Evolutionary conservation across 2,888 invertebrate genomes (phyloP), one percentile per base, ranked within the genome.

Genomic region (Drosophila emarginata): DNA sequence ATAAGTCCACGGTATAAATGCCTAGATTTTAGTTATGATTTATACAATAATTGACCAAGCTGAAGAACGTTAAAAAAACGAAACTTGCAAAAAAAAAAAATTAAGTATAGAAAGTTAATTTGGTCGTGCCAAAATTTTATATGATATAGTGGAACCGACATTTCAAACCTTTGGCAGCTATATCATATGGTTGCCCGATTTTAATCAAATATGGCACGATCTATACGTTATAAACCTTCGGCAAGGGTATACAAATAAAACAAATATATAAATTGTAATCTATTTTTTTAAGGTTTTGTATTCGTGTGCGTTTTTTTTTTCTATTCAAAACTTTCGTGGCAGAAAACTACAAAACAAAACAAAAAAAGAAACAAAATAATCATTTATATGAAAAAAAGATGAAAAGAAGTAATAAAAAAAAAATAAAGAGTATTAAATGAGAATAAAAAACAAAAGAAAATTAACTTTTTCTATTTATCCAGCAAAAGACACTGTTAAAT

Each of bases 221-320:
- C 28, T 28, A 28, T 28, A 28, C 1, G 28, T 6, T 28, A 1
- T 9, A 1, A 32, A 32, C 32, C 32, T 32, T 11, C 32, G 32
- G 32, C 32, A 32, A 32, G 32, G 32, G 32, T 32, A 32, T 32
- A 39, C 14, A 39, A 45, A 18, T 45, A 45, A 64, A 11, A 40
- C 61, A 26, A 54, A 54, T 9, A 64, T 45, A 57, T 82, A 28
- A 78, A 76, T 61, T 85, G 68, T 69, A 69, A 64, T 50, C 57
- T 79, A 85, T 37, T 40, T 69, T 69, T 2, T 2, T 80, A 86
- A 79, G 67, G 80, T 74, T 76, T 79, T 64, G 64, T 67, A 63
- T 61, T 65, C 52, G 54, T 85, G 59, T 77, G 79, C 59, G 86
- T 79, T 81, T 61, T 32, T 32, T 32, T 32, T 32, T 32, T 32